Conservation (phyloP, 2,797 vertebrate species). For the Xenops minutus region DNA sequence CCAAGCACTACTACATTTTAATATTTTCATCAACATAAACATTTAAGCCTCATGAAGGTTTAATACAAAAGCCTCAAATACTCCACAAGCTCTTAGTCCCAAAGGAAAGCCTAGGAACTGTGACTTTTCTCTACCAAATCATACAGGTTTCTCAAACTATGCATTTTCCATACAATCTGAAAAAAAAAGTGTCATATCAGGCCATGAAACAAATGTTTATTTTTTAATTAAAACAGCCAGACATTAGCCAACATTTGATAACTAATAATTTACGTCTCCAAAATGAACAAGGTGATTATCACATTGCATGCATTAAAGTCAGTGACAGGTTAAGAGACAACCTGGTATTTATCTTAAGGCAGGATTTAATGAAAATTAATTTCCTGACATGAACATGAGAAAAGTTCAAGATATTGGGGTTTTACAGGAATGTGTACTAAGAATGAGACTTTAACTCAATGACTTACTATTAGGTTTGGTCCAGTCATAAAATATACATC, state of each 20-base stretch:
- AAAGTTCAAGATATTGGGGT: background rate
- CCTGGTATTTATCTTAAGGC: background rate
- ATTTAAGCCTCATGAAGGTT: background rate
- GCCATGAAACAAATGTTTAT: background rate
- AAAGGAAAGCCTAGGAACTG: background rate
- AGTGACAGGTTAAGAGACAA: background rate
- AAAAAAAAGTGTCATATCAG: rapidly evolving
- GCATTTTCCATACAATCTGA: background rate
- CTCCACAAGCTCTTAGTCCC: background rate
- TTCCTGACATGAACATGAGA: background rate
- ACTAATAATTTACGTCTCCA: background rate
- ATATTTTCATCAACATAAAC: background rate
- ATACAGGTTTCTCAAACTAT: background rate
- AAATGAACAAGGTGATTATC: background rate
- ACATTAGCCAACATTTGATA: background rate
- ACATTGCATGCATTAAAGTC: background rate
- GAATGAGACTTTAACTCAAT: background rate
- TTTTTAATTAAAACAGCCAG: background rate
- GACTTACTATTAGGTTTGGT: background rate
- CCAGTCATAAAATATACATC: background rate
- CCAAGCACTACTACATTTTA: background rate
- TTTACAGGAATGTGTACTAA: background rate
- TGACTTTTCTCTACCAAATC: background rate
- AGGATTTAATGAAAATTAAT: background rate
- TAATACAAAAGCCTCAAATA: background rate